Percentiles rank a stretch among this genome's conserved stretches.
phyloP scores from a whole-genome alignment of 1,140 invertebrate species.

The Mesaphorura yosii region DNA sequence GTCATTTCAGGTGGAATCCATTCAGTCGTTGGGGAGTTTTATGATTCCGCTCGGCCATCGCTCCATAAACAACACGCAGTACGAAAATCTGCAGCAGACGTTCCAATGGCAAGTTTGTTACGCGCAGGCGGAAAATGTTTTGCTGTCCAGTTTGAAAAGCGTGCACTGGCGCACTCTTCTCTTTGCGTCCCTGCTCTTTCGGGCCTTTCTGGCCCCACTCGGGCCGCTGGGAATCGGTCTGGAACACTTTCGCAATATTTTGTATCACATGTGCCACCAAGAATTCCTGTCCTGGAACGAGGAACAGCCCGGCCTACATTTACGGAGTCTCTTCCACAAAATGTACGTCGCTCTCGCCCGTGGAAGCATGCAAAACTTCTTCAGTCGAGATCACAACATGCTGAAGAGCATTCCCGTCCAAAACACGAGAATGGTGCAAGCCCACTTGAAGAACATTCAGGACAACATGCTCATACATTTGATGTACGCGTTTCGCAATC shows the following conservation, averaged over 20 bases:
- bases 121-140: slow-evolving; percentile 8
- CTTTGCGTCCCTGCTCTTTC: slow-evolving; percentile 32
- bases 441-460: slow-evolving; percentile 51
- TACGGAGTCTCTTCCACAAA: slow-evolving; percentile 48
- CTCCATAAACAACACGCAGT: slow-evolving; percentile 9
- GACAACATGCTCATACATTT: slow-evolving; percentile 58
- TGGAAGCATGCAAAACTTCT: slow-evolving; percentile 54
- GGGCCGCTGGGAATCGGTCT: slow-evolving; percentile 30
- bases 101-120: slow-evolving; percentile 24
- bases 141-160: slow-evolving; percentile 15
- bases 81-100: slow-evolving; percentile 10
- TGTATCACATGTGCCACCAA: slow-evolving; percentile 65
- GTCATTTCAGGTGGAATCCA: slow-evolving; percentile 9
- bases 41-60: slow-evolving; percentile 19
- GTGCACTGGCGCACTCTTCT: slow-evolving; percentile 21
- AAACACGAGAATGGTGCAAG: slow-evolving; percentile 50
- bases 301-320: slow-evolving; percentile 50
- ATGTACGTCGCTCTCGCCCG: slow-evolving; percentile 41
- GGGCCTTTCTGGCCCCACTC: slow-evolving; percentile 51
- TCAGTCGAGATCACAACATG: slow-evolving; percentile 56
- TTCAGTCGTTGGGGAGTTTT: slow-evolving; percentile 16
- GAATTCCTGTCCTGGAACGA: slow-evolving; percentile 56
- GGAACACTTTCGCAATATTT: slow-evolving; percentile 55
- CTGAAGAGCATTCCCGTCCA: slow-evolving; percentile 54
- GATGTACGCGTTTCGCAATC: slow-evolving; percentile 50